Percentiles rank a stretch among this genome's conserved stretches.
phyloP scores from a whole-genome alignment of 2,113 vertebrate genomes.

The Suricata suricatta region DNA sequence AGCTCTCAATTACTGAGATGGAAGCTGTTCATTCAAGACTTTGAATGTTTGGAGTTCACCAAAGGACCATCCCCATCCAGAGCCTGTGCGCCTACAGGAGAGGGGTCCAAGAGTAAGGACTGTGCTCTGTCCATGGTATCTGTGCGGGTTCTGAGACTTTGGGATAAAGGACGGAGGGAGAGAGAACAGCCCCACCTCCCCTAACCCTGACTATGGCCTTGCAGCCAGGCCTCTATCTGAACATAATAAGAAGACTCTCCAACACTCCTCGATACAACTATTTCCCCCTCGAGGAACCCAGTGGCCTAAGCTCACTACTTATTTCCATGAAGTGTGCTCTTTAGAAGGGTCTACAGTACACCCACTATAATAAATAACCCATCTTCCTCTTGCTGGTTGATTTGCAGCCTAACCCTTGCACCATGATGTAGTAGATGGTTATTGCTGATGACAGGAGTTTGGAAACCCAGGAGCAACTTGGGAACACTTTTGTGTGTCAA shows the following conservation, averaged over 20 bases:
- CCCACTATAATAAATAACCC: neutral
- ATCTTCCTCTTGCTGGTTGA: neutral
- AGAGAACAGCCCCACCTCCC: too few species aligned
- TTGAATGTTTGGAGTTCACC: neutral
- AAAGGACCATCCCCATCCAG: too few species aligned
- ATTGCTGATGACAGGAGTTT: neutral
- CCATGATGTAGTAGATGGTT: neutral
- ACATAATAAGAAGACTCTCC: neutral
- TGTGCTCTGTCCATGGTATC: constrained; percentile 27
- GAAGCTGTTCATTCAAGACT: neutral
- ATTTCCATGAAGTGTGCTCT: neutral
- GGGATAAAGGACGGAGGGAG: neutral
- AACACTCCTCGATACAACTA: neutral
- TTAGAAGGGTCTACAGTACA: neutral
- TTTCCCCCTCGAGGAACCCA: neutral
- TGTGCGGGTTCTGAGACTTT: neutral
- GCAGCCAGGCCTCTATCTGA: neutral
- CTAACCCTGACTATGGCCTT: neutral
- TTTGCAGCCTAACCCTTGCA: neutral
- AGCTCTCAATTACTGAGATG: neutral
- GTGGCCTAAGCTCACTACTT: neutral
- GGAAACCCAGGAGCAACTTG: neutral
- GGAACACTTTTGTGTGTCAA: neutral
- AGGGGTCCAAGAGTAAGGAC: neutral
- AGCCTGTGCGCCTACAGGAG: neutral